Evolutionary conservation across 2,113 vertebrate genomes (phyloP).

Genomic region (Colius striatus): DNA sequence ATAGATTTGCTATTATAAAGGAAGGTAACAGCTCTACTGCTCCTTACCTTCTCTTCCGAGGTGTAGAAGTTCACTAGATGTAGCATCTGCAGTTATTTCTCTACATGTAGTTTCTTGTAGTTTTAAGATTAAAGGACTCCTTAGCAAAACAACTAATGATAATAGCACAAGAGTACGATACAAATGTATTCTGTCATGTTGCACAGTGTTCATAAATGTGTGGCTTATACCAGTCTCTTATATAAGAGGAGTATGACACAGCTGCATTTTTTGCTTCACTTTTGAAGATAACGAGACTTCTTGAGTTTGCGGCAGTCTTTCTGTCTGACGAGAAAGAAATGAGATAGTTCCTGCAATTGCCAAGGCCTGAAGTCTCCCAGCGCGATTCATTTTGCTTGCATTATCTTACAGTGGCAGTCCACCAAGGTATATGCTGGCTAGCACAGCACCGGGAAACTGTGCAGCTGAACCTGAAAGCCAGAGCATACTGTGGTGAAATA

Average conservation of each 20-base stretch:
- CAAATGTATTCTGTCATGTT: neutral
- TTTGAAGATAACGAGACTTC: neutral
- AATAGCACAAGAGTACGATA: neutral
- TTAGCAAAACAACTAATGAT: neutral
- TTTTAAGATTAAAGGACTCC: conserved; percentile 32
- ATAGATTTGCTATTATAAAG: neutral
- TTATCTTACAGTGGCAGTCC: conserved; percentile 46
- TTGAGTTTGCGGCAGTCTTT: neutral
- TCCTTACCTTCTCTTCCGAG: neutral
- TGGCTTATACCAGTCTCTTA: neutral
- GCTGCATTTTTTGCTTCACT: neutral
- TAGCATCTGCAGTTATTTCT: neutral
- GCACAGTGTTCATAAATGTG: neutral
- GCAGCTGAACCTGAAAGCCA: conserved; percentile 12
- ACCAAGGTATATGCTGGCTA: conserved; percentile 17
- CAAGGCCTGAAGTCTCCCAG: conserved; percentile 23
- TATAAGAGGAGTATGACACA: neutral
- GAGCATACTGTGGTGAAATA: conserved; percentile 1
- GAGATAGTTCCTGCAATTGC: neutral
- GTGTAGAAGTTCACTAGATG: neutral
- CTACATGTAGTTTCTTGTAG: neutral
- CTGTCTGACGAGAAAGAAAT: neutral
- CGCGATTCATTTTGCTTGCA: conserved; percentile 43
- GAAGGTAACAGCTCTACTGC: neutral
- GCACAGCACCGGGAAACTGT: conserved; percentile 38